phyloP scores from a whole-genome alignment of 2,797 vertebrate species.

The Coregonus sp. region DNA sequence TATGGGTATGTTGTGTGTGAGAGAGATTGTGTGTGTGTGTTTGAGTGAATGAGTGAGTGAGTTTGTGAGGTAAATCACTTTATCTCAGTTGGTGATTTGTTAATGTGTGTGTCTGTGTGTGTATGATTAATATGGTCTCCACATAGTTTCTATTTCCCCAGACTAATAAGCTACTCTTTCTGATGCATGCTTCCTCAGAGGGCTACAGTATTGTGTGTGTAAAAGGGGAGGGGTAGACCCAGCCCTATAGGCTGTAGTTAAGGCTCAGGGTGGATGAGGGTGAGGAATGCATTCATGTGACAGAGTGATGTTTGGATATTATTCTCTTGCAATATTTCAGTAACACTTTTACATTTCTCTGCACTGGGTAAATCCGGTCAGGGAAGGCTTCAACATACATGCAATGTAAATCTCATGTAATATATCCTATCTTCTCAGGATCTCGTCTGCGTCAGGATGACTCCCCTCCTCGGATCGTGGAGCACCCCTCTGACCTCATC shows the following conservation, averaged over 20 bases:
- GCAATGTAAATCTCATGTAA: neutral
- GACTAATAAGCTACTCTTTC: conserved; percentile 19
- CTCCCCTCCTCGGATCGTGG: conserved; percentile 91
- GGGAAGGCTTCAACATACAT: neutral
- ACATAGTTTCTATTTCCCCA: conserved; percentile 10
- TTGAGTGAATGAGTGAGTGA: no score
- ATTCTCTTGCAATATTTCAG: no score
- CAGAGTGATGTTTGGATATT: no score
- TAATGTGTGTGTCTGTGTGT: no score
- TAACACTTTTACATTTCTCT: no score
- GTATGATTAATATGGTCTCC: conserved; percentile 34
- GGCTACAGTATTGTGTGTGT: neutral
- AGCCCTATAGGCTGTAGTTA: neutral
- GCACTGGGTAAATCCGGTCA: neutral
- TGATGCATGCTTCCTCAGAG: conserved; percentile 25
- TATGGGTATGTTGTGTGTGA: no score
- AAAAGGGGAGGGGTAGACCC: neutral
- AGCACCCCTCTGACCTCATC: conserved; percentile 93
- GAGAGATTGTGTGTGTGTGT: no score
- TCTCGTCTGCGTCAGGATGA: conserved; percentile 96
- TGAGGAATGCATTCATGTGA: no score
- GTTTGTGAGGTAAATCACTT: no score
- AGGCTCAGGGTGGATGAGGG: no score
- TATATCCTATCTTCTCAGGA: conserved; percentile 66
- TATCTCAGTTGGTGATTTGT: no score